Evolutionary conservation across 2,797 vertebrate genomes (phyloP), one percentile per base, ranked within the genome.

Genomic region (Morus bassanus): DNA sequence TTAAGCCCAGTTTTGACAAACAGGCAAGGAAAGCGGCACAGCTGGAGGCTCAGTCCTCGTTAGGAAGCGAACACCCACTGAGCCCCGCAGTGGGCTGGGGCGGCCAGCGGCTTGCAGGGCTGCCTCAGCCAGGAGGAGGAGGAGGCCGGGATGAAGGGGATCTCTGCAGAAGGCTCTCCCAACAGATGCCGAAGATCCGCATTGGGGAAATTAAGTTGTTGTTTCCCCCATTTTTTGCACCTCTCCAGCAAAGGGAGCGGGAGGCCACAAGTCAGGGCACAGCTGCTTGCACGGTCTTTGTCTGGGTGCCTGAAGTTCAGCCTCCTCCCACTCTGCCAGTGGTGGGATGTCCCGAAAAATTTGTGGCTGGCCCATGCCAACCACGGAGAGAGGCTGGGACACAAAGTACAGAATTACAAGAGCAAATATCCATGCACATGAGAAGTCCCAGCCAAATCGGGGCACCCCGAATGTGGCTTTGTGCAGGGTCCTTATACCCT

Each of bases 281-380:
- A 3, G 60, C n/a, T 22, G 16, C 4, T 31, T 15, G 37, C 18
- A 6, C 33, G 31, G 39, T 21, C 25, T 31, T 10, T 1, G 1
- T 24, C 11, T 53, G 3, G 24, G 13, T 31, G 30, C 41, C 14
- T 2, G 0, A 33, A 25, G 11, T 21, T 54, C 33, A 59, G 16
- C n/a, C 27, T 28, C 64, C 23, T 57, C n/a, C 43, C 50, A 21
- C 19, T 11, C 73, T 7, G 1, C 28, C 43, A 13, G 63, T 5
- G 2, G 19, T 0, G 6, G 16, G 11, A 15, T 3, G 3, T 23
- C 53, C 68, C 6, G 0, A 31, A 24, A 41, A 43, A 18, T 9
- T 7, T 1, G 1, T 5, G 13, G 28, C 39, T 17, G 48, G 41
- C n/a, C 28, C 0, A 2, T 43, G 41, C 22, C 1, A 1, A 23